phyloP scores from a whole-genome alignment of 2,113 vertebrate species.

The Lasiurus borealis region DNA sequence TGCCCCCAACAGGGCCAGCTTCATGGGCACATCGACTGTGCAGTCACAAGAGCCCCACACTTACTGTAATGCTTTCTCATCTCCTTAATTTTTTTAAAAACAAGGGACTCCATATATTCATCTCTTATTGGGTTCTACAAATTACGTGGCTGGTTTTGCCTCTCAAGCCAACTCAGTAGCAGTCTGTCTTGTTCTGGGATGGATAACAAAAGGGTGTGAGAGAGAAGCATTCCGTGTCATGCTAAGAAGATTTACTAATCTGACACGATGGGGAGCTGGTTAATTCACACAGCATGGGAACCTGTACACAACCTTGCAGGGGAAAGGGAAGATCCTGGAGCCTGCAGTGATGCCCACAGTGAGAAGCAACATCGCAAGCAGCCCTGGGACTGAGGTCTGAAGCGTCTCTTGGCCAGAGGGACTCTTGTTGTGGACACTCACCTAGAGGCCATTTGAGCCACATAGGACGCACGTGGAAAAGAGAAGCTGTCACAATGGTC shows the following conservation, averaged over 20 bases:
- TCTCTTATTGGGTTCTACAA: neutral
- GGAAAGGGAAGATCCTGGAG: neutral
- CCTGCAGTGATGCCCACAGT: neutral
- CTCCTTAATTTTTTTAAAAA: neutral
- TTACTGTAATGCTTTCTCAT: neutral
- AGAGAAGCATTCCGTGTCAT: neutral
- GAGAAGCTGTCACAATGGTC: neutral
- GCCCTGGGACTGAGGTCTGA: neutral
- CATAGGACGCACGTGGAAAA: neutral
- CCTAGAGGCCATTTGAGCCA: neutral
- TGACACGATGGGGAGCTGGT: neutral
- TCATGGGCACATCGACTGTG: neutral
- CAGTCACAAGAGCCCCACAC: accelerated
- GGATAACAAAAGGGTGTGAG: neutral
- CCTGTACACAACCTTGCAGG: neutral
- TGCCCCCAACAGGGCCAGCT: too few species aligned
- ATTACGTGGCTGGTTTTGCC: neutral
- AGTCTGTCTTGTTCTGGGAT: neutral
- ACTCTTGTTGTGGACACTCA: neutral
- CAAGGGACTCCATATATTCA: neutral
- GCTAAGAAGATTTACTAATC: neutral
- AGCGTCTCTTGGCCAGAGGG: neutral
- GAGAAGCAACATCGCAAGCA: neutral
- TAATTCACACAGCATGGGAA: neutral
- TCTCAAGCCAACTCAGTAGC: neutral